Evolutionary conservation across 1,140 invertebrate genomes (phyloP), one percentile per base, ranked within the genome.

Genomic region (Aphaenogaster floridana): DNA sequence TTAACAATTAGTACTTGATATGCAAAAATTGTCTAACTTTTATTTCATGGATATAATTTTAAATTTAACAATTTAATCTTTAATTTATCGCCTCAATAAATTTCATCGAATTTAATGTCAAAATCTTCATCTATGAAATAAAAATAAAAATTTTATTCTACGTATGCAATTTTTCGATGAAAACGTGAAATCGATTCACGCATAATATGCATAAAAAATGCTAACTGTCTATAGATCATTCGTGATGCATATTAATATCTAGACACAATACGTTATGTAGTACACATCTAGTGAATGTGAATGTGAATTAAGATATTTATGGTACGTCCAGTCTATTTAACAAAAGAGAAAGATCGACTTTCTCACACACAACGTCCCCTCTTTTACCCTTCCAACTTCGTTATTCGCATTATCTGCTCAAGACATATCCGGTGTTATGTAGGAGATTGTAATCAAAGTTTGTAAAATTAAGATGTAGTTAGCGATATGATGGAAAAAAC

Each of bases 381-480:
- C 15, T 76, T 48, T 52, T 61, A 28, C 0, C n/a, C 36, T 34
- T 76, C 39, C 9, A 72, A 39, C 71, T 86, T 80, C 15, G 34
- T 78, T 76, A 59, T 50, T 74, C 42, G 59, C 17, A 68, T 90
- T 89, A 86, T 45, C 78, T 86, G 77, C 52, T 74, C 42, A 74
- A 84, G 39, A 90, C 87, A 89, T 90, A 92, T 92, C 87, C 28
- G 64, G 45, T 48, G 83, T 90, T 85, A 45, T n/a, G 52, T 88
- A 66, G 69, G 48, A 85, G 21, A 74, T 86, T 86, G 80, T 90
- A 88, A 92, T 92, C 85, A 91, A 92, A 92, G 86, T 80, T 89
- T 89, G 34, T 91, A 87, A 84, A 52, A 17, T 76, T 78, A 57
- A 76, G 34, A 83, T 13, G 13, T 81, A 83, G 66, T 79, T 57